A percentile compares a stretch with the other conserved stretches of the same genome.
phyloP scores from a whole-genome alignment of 2,113 vertebrate genomes.

The Patagioenas fasciata region DNA sequence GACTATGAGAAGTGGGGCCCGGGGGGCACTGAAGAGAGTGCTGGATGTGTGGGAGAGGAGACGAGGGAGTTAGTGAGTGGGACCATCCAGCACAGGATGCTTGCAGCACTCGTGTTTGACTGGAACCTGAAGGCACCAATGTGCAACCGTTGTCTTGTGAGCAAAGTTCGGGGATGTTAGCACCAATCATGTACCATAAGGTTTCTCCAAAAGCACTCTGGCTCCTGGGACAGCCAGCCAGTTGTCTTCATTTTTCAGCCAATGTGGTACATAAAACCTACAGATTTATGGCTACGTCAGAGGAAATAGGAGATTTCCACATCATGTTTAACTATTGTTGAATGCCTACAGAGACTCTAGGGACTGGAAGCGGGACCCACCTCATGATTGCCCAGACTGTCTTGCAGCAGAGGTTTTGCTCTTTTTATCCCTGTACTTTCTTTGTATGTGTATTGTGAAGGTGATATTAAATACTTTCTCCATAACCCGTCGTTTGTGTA shows the following conservation, averaged over 20 bases:
- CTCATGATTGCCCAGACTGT: not conserved
- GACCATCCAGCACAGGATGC: not conserved
- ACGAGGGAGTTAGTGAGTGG: not conserved
- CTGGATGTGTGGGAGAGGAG: not conserved
- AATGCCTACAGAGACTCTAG: not conserved
- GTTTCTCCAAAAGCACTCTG: not conserved
- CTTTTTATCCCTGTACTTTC: not conserved
- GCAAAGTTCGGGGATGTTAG: not conserved
- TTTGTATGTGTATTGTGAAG: not conserved
- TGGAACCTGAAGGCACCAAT: not conserved
- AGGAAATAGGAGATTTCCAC: not conserved
- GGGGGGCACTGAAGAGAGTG: rapidly evolving
- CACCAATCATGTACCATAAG: not conserved
- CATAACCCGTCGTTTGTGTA: rapidly evolving
- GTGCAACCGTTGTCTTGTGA: not conserved
- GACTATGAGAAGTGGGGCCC: not conserved
- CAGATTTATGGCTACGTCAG: not conserved
- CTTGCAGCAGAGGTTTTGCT: not conserved
- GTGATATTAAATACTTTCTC: not conserved
- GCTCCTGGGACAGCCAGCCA: not conserved
- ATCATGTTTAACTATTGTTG: not conserved
- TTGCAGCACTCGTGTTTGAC: not conserved
- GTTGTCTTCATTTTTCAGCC: not conserved
- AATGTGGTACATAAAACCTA: not conserved
- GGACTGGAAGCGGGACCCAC: not conserved